These are phyloP conservation scores for Lagorchestes hirsutus DNA, from an alignment of 2,797 vertebrate genomes.

Conservation along the genomic window DNA sequence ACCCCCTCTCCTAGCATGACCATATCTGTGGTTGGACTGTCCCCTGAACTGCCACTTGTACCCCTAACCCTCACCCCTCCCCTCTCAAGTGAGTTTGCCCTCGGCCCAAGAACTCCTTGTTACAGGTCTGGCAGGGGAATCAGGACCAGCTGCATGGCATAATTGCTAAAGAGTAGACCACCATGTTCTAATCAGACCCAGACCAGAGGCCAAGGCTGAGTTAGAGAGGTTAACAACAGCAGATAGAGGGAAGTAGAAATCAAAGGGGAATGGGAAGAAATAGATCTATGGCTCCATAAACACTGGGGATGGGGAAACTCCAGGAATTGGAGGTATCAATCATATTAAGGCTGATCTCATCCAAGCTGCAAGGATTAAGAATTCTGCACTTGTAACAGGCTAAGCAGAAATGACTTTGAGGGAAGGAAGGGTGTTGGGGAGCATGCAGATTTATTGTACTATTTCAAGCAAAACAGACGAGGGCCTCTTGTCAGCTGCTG, in stretches of 20 bases:
- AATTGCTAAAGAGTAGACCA: constrained; percentile 41
- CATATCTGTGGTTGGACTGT: not conserved
- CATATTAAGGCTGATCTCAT: not conserved
- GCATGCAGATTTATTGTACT: not conserved
- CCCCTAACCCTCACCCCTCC: not conserved
- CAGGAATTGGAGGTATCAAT: not conserved
- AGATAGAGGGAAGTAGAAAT: not conserved
- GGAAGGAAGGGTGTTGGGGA: constrained; percentile 1
- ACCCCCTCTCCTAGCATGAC: not conserved
- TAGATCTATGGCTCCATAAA: not conserved
- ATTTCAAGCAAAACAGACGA: not conserved
- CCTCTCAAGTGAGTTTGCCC: not conserved
- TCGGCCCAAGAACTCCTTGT: not conserved
- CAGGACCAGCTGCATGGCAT: not conserved
- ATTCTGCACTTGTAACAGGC: not conserved
- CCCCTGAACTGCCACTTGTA: not conserved
- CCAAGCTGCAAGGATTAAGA: not conserved
- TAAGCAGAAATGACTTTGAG: not conserved
- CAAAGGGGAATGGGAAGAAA: not conserved
- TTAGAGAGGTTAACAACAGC: not conserved
- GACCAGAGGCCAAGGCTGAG: not conserved
- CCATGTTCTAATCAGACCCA: constrained; percentile 13
- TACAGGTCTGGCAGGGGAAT: not conserved
- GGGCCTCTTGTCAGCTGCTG: not conserved
- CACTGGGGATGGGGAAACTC: not conserved